Evolutionary conservation across 2,888 invertebrate species (phyloP).

Genomic region (Dryobota labecula): DNA sequence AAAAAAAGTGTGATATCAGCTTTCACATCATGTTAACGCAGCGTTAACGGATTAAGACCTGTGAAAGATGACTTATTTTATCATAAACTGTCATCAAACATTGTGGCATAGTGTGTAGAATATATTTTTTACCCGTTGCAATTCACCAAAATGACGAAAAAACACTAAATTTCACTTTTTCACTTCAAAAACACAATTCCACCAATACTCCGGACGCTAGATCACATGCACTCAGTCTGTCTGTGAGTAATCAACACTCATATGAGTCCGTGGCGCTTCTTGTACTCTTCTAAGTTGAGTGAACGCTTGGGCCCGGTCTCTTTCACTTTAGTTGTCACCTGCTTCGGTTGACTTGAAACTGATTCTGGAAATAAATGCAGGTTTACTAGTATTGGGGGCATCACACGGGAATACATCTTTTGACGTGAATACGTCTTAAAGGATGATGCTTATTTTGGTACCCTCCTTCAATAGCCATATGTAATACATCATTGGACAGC

Average conservation of each 20-base stretch:
- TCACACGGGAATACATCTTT: background rate
- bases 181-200: slow-evolving; percentile 24
- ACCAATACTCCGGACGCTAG: slow-evolving; percentile 33
- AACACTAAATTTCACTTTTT: background rate
- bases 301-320: slow-evolving; percentile 96
- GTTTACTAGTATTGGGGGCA: slow-evolving; percentile 28
- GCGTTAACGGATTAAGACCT: too few relatives aligned
- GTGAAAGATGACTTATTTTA: background rate
- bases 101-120: background rate
- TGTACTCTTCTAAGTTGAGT: slow-evolving; percentile 97
- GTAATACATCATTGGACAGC: too few relatives aligned
- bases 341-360: slow-evolving; percentile 94
- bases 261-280: slow-evolving; percentile 97
- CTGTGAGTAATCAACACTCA: slow-evolving; percentile 76
- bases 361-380: slow-evolving; percentile 87
- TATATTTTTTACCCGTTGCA: background rate
- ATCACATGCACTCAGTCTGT: slow-evolving; percentile 48
- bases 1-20: too few relatives aligned
- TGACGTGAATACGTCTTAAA: too few relatives aligned
- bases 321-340: slow-evolving; percentile 92
- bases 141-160: background rate
- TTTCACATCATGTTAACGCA: too few relatives aligned
- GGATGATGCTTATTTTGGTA: too few relatives aligned
- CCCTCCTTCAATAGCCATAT: too few relatives aligned
- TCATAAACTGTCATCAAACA: background rate